Conservation (phyloP, 2,888 invertebrate species). For the Cantharis nigra region DNA sequence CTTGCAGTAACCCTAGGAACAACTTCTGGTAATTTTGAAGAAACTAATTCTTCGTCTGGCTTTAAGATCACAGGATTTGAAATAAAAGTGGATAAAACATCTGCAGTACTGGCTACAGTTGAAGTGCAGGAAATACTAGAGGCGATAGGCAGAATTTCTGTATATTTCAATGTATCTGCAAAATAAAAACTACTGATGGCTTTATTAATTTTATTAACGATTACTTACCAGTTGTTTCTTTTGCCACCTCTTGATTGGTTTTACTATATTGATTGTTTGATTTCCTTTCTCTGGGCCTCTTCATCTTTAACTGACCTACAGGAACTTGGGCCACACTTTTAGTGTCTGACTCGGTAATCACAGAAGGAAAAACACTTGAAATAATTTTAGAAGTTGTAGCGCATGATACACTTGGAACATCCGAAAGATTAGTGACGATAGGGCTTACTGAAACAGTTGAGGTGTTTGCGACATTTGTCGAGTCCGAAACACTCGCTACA, state of each 20-base stretch:
- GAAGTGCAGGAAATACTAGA: too few species aligned
- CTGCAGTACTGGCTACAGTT: too few species aligned
- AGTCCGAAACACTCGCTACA: too few species aligned
- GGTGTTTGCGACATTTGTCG: background rate
- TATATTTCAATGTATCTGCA: too few species aligned
- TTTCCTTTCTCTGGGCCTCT: background rate
- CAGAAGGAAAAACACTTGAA: background rate
- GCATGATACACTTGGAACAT: background rate
- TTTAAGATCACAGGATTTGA: background rate
- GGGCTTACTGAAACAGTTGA: background rate
- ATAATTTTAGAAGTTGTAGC: background rate
- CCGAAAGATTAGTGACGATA: too few species aligned
- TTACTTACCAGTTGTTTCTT: background rate
- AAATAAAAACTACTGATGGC: too few species aligned
- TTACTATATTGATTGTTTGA: background rate
- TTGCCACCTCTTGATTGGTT: background rate
- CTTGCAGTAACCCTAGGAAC: background rate
- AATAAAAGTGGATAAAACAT: background rate
- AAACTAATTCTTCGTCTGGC: too few species aligned
- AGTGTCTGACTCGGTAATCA: background rate
- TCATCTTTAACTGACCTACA: background rate
- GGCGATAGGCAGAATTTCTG: too few species aligned
- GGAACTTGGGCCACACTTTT: background rate
- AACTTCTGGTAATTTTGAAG: background rate
- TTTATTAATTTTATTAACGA: too few species aligned